Evolutionary conservation across 2,113 vertebrate species (phyloP), one percentile per base, ranked within the genome.

Genomic region (Channa argus): DNA sequence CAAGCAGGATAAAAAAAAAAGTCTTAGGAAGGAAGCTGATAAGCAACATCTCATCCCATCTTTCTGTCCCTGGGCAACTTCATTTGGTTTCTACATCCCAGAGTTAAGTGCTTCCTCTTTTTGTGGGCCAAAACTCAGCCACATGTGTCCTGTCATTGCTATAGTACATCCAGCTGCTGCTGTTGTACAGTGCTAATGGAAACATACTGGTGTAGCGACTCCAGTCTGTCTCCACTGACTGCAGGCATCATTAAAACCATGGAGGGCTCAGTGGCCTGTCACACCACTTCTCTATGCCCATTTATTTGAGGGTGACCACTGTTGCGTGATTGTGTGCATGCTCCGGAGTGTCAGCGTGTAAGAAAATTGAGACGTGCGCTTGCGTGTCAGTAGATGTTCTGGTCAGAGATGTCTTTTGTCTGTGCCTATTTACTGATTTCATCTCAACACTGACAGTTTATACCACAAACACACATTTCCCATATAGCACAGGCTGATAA

Each of bases 261-360:
- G 74, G 54, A 49, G 63, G 14, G 65, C 85, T 86, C 74, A 80
- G 10, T 41, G 70, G 77, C 45, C 36, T 47, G 90, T 89, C 91
- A 79, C 74, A 43, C 4, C 45, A 61, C 82, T 87, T 88, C 81
- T 79, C 75, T 70, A 70, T 74, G 61, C 74, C 87, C 63, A 9
- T 92, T 91, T 86, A 79, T 89, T 85, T 88, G 47, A 54, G 39
- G 72, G 63, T 52, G 82, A 79, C 87, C 76, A 37, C 56, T 73
- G 71, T 54, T 63, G 76, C 65, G 36, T 61, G 56, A 43, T 10
- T 62, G 68, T 66, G 62, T 78, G 71, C 51, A 43, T 2, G 44
- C 2, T 44, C 6, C 6, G 6, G 56, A 66, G 66, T 79, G 58
- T 72, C 52, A 37, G 70, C 61, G 61, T 63, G 69, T 37, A 55